These are phyloP conservation scores for Leptinotarsa peninsularis DNA, from an alignment of 2,888 invertebrate genomes.

Conservation along the genomic window DNA sequence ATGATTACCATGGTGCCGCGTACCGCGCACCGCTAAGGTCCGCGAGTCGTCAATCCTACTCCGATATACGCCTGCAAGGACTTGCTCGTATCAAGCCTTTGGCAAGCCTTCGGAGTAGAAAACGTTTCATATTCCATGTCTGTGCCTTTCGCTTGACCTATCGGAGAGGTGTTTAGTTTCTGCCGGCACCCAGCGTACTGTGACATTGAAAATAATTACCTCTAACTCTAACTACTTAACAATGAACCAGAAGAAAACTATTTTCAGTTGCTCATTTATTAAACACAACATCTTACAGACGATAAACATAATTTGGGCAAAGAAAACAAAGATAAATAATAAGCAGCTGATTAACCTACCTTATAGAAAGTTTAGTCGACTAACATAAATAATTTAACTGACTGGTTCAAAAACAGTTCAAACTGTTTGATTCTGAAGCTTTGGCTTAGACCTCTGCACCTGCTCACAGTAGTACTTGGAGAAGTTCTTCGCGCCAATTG, in stretches of 20 bases:
- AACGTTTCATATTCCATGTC: conserved; percentile 24
- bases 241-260: not conserved
- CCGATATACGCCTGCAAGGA: conserved; percentile 23
- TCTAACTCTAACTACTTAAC: not conserved
- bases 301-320: not conserved
- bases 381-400: not conserved
- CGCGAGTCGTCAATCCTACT: not conserved
- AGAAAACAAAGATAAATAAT: not conserved
- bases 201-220: not conserved
- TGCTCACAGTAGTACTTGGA: conserved; percentile 34
- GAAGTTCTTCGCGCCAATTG: conserved; percentile 21
- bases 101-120: conserved; percentile 9
- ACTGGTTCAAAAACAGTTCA: not conserved
- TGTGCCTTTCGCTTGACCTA: conserved; percentile 32
- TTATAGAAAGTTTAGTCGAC: not conserved
- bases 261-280: not conserved
- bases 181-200: conserved; percentile 31
- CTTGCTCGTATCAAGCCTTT: not conserved
- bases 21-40: not conserved
- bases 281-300: not conserved
- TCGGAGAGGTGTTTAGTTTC: conserved; percentile 29
- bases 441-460: not conserved
- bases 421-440: not conserved
- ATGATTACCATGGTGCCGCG: too few species aligned
- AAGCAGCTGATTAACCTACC: not conserved